Evolutionary conservation across 2,888 invertebrate genomes (phyloP), one percentile per base, ranked within the genome.

Genomic region (Ophion ellenae): DNA sequence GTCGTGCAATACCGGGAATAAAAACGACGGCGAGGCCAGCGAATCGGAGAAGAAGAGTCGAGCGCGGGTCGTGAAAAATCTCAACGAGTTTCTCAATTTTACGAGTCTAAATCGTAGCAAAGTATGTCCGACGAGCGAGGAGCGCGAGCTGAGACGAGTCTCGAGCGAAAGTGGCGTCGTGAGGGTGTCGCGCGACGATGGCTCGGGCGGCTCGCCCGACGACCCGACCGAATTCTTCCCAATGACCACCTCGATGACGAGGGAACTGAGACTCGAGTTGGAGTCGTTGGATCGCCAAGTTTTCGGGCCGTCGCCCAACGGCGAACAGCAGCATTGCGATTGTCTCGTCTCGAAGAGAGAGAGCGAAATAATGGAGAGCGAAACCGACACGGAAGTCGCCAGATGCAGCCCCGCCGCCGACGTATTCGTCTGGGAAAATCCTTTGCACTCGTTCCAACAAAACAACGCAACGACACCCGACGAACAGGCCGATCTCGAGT

Each of bases 261-360:
- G 97, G 90, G 98, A 98, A 92, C 94, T 98, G 90, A 95, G 97
- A 90, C 95, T 98, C 71, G 98, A 98, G 93, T 93, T 98, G 87
- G 98, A 98, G 91, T 97, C 97, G 92, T 94, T 98, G 89, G 97
- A 98, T 94, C 95, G 97, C 10, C 97, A 97, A 94, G 97, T 98
- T 5, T 97, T 97, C 91, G 97, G 97, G 0, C 95, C 95, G 11
- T 94, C 94, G 0, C 91, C 92, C 3, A 90, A 92, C 0, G 90
- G 90, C 32, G 92, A 91, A n/a, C 90, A 91, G 59, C 91, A 91
- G 20, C 64, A 81, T 40, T 92, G 91, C 69, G 93, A 94, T 71
- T 91, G 91, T 28, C 89, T 90, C 11, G 89, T 91, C 2, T 93
- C 92, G 0, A 92, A 92, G 74, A 89, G 90, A 64, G 92, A 93